Conservation (phyloP, 2,888 invertebrate genomes). For the Stramonita haemastoma region DNA sequence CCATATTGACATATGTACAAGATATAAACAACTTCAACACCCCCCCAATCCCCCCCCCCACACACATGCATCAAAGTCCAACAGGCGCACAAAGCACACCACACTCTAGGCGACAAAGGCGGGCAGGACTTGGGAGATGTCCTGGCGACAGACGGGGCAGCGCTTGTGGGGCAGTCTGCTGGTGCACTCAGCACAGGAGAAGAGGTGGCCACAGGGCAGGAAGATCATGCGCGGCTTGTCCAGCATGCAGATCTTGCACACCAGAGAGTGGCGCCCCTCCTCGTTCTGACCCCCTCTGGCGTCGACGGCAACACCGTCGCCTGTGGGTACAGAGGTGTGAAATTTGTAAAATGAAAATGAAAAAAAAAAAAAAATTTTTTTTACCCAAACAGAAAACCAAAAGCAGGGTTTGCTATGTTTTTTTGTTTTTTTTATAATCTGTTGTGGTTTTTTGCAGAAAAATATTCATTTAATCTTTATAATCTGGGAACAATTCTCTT, state of each 20-base stretch:
- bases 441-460: background rate
- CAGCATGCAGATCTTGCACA: conserved; percentile 50
- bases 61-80: background rate
- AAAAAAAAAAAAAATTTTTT: background rate
- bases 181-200: conserved; percentile 50
- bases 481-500: no score
- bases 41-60: background rate
- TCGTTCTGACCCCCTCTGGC: background rate
- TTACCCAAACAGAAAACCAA: no score
- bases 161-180: conserved; percentile 43
- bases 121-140: conserved; percentile 27
- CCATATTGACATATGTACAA: background rate
- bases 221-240: conserved; percentile 48
- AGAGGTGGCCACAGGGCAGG: conserved; percentile 50
- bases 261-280: background rate
- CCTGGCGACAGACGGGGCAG: conserved; percentile 51
- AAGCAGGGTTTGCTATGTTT: background rate
- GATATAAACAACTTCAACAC: background rate
- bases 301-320: background rate
- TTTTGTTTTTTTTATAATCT: background rate
- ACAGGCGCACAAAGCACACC: background rate
- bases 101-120: conserved; percentile 36
- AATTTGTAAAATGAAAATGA: background rate
- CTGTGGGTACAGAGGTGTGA: background rate
- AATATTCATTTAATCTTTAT: no score